A percentile compares a stretch with the other conserved stretches of the same genome.
Evolutionary conservation across 2,888 invertebrate species (phyloP).

Genomic region (Pseudeuparius sepicola): DNA sequence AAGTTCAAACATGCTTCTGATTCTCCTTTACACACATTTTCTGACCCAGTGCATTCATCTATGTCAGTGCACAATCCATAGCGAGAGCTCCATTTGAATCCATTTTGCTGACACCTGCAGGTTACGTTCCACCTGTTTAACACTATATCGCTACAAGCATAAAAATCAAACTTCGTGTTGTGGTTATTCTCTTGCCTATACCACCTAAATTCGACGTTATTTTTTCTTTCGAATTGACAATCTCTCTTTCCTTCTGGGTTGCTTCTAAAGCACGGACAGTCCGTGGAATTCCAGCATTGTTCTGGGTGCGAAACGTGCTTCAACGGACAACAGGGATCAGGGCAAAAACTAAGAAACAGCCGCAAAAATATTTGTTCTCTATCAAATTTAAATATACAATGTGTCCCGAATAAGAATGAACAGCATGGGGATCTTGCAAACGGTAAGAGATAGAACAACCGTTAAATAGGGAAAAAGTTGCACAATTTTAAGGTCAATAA

Average conservation of each 20-base stretch:
- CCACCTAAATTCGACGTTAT: slow-evolving; percentile 34
- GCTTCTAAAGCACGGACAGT: slow-evolving; percentile 45
- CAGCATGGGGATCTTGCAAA: too few species aligned
- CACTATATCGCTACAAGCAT: slow-evolving; percentile 41
- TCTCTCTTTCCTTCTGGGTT: slow-evolving; percentile 32
- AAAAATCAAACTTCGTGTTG: slow-evolving; percentile 1
- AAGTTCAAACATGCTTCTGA: slow-evolving; percentile 49
- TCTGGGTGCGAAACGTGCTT: slow-evolving; percentile 38
- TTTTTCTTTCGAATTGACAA: slow-evolving; percentile 27
- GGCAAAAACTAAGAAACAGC: slow-evolving; percentile 50
- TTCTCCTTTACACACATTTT: slow-evolving; percentile 37
- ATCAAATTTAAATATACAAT: too few species aligned
- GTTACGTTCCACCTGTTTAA: slow-evolving; percentile 51
- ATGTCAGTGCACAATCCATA: slow-evolving; percentile 54
- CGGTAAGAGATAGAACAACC: too few species aligned
- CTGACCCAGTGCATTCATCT: slow-evolving; percentile 45
- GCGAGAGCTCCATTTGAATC: slow-evolving; percentile 48
- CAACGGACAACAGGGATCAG: slow-evolving; percentile 52
- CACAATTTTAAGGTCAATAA: too few species aligned
- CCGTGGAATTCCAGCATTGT: slow-evolving; percentile 39
- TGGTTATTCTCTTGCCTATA: slow-evolving; percentile 11
- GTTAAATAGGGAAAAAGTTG: too few species aligned
- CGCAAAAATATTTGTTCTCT: not conserved
- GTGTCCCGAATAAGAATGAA: too few species aligned
- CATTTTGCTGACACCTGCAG: slow-evolving; percentile 44